Evolutionary conservation across 2,797 vertebrate genomes (phyloP).

Genomic region (Limosa lapponica): DNA sequence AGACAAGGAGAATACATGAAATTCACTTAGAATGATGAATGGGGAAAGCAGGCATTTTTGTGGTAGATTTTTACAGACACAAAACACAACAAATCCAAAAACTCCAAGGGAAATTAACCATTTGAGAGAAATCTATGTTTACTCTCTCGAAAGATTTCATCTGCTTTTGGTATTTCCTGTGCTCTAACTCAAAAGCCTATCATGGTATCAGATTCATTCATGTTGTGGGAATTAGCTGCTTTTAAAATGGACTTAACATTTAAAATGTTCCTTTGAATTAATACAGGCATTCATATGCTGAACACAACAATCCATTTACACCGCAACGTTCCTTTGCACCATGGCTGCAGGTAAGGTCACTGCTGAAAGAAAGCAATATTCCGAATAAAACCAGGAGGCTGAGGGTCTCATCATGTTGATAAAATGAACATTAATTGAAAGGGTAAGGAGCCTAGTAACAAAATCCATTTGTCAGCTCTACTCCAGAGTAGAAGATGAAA

Average conservation of each 20-base stretch:
- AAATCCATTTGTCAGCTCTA: background rate
- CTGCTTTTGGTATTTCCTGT: background rate
- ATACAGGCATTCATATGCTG: background rate
- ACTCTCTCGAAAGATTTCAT: background rate
- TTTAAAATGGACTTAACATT: background rate
- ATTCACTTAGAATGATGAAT: background rate
- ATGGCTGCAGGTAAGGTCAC: background rate
- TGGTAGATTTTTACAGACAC: background rate
- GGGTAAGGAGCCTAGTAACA: background rate
- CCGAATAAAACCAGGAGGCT: background rate
- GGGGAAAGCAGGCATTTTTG: background rate
- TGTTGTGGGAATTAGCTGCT: background rate
- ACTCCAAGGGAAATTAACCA: background rate
- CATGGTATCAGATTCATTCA: background rate
- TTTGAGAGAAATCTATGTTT: background rate
- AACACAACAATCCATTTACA: background rate
- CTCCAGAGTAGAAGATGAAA: background rate
- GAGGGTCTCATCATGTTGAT: background rate
- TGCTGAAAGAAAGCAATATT: background rate
- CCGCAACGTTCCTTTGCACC: background rate
- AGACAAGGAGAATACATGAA: background rate
- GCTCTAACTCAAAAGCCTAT: background rate
- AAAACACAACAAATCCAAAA: background rate
- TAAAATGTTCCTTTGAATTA: background rate
- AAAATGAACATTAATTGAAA: background rate